Base-by-base conservation (phyloP, 2,113 vertebrate genomes). In the Syrmaticus mikado region DNA sequence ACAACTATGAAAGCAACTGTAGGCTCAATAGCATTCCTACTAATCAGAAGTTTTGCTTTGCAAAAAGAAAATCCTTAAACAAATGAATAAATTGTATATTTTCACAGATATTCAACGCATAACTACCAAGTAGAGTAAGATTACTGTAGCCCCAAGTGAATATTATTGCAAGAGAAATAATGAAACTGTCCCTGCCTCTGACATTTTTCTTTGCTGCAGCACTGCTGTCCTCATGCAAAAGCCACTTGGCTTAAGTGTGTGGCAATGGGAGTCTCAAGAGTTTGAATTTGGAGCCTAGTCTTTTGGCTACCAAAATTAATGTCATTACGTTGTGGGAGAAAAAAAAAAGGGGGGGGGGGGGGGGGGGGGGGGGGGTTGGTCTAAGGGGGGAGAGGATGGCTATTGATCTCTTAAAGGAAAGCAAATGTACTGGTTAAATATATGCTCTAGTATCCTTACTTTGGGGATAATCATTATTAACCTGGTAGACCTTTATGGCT, bases 401-500 rank as follows among this genome's bases (percentile, higher is more conserved):
- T 87, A 90, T 80, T 85, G 79, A 90, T 94, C 81, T 85, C 75
- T 41, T 75, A 80, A 87, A 90, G 53, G 46, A 80, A 70, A 91
- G 83, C 22, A 71, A 87, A 50, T 2, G 0, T 34, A 43, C n/a
- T 80, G 50, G 57, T 89, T 79, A 96, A 93, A 93, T 67, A 52
- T 41, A 9, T 27, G 45, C 43, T 64, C 40, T 43, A 25, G 22
- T 67, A 77, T 76, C 57, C 85, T 78, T 52, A 43, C 62, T 87
- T 84, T 25, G 41, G 67, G 84, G 77, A 91, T 80, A 81, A 65
- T 73, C 2, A 0, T 87, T 85, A 93, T 53, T 96, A 95, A 82
- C 65, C 50, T 62, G 45, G 76, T 73, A 75, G 90, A 93, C 66
- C 41, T 92, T 95, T 92, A 95, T 48, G 17, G 36, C n/a, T 96